Evolutionary conservation across 2,113 vertebrate species (phyloP).

Genomic region (Spea bombifrons): DNA sequence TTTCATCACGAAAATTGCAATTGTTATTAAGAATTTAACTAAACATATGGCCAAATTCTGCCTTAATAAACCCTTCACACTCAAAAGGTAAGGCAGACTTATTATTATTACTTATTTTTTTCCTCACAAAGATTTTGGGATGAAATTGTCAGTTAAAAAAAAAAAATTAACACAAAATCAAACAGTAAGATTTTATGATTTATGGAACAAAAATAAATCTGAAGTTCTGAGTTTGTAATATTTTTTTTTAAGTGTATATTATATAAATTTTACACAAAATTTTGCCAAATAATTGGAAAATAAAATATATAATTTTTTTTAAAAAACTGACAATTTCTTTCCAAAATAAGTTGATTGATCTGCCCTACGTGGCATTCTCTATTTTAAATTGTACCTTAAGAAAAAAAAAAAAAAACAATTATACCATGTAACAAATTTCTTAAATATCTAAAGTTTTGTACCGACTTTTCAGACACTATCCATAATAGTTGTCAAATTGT

Average conservation of each 20-base stretch:
- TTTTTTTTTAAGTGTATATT: too few species aligned
- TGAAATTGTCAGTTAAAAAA: not conserved
- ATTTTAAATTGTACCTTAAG: too few species aligned
- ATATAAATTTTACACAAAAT: too few species aligned
- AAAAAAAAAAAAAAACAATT: too few species aligned
- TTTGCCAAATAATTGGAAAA: too few species aligned
- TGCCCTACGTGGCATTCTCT: too few species aligned
- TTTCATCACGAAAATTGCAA: conserved; percentile 8
- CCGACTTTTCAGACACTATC: conserved; percentile 7
- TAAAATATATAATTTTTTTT: too few species aligned
- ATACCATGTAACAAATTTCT: too few species aligned
- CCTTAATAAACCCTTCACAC: not conserved
- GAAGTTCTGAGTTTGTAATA: too few species aligned
- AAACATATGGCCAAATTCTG: conserved; percentile 8
- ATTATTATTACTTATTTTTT: too few species aligned
- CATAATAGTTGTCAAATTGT: not conserved
- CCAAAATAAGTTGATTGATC: too few species aligned
- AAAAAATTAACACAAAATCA: not conserved
- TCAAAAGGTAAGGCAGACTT: not conserved
- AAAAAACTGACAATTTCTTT: too few species aligned
- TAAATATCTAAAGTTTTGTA: conserved; percentile 9
- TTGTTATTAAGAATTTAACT: not conserved
- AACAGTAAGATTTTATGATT: not conserved
- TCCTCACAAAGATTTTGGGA: not conserved
- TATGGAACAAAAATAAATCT: not conserved